Evolutionary conservation across 2,113 vertebrate genomes (phyloP).

Genomic region (Nyctereutes procyonoides): DNA sequence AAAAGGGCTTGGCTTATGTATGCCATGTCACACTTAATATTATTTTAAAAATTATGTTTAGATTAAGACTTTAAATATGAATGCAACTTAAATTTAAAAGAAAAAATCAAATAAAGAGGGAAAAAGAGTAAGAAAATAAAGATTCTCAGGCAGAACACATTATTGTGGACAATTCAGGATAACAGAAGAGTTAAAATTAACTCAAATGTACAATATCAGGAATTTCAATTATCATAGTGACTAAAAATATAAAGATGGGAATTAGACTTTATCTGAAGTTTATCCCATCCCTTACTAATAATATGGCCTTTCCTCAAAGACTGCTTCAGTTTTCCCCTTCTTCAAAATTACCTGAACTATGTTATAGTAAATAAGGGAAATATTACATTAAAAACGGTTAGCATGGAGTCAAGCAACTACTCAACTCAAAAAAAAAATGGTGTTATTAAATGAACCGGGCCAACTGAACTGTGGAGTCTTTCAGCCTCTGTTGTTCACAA

Average conservation of each 20-base stretch:
- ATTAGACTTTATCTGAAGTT: background rate
- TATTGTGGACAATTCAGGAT: background rate
- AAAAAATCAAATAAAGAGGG: background rate
- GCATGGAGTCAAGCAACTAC: background rate
- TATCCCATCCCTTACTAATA: background rate
- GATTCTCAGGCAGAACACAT: background rate
- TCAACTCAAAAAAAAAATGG: background rate
- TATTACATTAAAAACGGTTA: background rate
- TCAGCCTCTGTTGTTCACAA: background rate
- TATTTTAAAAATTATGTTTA: background rate
- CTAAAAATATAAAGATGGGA: background rate
- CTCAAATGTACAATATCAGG: background rate
- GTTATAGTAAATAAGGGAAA: background rate
- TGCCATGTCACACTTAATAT: background rate
- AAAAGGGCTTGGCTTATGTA: background rate
- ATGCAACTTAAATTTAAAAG: background rate
- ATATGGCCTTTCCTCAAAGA: background rate
- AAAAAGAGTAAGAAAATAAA: background rate
- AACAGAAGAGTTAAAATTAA: background rate
- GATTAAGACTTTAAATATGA: background rate
- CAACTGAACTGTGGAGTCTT: background rate
- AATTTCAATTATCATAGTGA: background rate
- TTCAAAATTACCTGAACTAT: slow-evolving; percentile 21
- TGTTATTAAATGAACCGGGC: background rate
- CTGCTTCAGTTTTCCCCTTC: background rate